A percentile compares a stretch with the other conserved stretches of the same genome.
Conservation (phyloP, 2,113 vertebrate genomes). For the Elephas maximus region DNA sequence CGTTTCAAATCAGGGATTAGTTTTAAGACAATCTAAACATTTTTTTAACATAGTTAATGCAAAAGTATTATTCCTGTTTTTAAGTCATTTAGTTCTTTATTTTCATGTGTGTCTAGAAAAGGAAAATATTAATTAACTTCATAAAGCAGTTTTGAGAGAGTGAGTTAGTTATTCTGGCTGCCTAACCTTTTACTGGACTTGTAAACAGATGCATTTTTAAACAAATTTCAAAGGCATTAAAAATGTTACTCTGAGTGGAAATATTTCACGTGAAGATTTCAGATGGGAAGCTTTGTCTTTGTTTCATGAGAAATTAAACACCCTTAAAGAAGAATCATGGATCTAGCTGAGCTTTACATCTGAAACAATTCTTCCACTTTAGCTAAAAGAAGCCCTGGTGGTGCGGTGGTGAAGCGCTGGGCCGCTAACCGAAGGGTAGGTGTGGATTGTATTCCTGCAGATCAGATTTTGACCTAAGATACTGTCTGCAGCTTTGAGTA, state of each 20-base stretch:
- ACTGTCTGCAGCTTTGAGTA: background rate
- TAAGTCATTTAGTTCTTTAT: background rate
- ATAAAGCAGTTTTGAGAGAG: background rate
- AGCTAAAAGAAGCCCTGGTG: background rate
- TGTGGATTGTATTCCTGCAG: background rate
- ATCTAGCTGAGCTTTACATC: background rate
- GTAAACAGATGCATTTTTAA: background rate
- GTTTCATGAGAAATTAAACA: slow-evolving; percentile 38
- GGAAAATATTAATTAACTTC: background rate
- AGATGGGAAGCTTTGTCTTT: background rate
- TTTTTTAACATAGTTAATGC: slow-evolving; percentile 19
- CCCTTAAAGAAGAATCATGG: background rate
- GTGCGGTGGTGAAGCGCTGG: background rate
- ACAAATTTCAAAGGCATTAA: background rate
- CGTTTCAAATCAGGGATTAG: background rate
- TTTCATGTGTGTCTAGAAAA: slow-evolving; percentile 19
- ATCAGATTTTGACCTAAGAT: background rate
- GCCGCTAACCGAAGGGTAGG: background rate
- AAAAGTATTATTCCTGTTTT: slow-evolving; percentile 35
- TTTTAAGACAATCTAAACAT: slow-evolving; percentile 28
- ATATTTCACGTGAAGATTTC: slow-evolving; percentile 38
- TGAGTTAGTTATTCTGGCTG: background rate
- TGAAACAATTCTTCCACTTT: background rate
- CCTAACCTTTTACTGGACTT: background rate
- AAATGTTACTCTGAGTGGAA: background rate